phyloP scores from a whole-genome alignment of 1,140 invertebrate genomes.

The Anoplolepis gracilipes region DNA sequence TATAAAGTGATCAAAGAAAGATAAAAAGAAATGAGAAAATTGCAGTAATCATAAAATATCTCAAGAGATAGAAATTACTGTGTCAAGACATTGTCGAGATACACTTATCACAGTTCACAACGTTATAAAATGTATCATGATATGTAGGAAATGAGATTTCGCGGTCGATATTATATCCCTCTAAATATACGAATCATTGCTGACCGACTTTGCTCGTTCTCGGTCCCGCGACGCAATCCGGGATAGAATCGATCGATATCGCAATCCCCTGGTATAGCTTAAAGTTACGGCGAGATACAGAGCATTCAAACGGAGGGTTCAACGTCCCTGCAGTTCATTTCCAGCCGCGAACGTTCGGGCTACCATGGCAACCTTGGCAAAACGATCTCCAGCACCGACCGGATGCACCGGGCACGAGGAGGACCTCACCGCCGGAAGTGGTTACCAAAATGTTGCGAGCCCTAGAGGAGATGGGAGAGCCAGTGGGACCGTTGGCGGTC shows the following conservation, averaged over 20 bases:
- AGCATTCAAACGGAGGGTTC: constrained; percentile 30
- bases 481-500: not conserved
- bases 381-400: constrained; percentile 76
- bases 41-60: not conserved
- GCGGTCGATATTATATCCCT: not conserved
- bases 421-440: constrained; percentile 76
- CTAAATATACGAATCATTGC: not conserved
- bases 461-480: constrained; percentile 74
- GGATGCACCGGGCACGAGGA: constrained; percentile 71
- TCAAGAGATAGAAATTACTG: constrained; percentile 1
- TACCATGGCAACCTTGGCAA: constrained; percentile 49
- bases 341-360: constrained; percentile 69
- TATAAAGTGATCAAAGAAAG: not conserved
- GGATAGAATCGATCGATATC: constrained; percentile 35
- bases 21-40: not conserved
- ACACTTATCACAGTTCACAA: not conserved
- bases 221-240: not conserved
- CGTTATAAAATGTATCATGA: not conserved
- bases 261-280: not conserved
- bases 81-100: not conserved
- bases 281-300: not conserved
- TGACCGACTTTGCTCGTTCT: constrained; percentile 3
- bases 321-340: constrained; percentile 69
- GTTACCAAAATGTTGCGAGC: constrained; percentile 73
- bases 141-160: not conserved